Percentiles rank a stretch among this genome's conserved stretches.
Conservation (phyloP, 2,888 invertebrate species). For the Sphaerophoria rueppellii region DNA sequence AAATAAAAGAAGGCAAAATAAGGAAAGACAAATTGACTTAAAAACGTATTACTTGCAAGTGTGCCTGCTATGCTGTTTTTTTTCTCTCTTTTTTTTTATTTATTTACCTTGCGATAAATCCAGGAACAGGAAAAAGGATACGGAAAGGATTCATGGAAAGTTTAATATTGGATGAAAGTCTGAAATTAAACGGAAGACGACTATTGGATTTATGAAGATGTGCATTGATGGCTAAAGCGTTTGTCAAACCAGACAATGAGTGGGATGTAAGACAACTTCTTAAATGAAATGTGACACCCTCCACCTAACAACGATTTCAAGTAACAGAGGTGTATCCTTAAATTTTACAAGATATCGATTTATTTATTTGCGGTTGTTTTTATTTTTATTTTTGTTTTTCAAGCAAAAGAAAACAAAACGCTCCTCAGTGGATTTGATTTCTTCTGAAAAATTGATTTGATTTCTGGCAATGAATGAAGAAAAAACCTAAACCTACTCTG, state of each 20-base stretch:
- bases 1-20: background rate
- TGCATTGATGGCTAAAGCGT: background rate
- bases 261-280: too few relatives aligned
- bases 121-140: background rate
- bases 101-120: background rate
- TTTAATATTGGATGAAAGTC: too few relatives aligned
- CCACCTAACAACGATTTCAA: too few relatives aligned
- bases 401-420: constrained; percentile 1
- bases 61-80: background rate
- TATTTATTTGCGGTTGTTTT: too few relatives aligned
- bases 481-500: background rate
- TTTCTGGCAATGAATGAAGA: background rate
- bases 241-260: background rate
- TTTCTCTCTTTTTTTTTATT: background rate
- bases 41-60: constrained; percentile 1
- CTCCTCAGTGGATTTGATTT: constrained; percentile 21
- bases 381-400: too few relatives aligned
- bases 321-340: too few relatives aligned
- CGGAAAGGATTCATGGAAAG: background rate
- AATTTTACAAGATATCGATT: too few relatives aligned
- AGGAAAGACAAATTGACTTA: constrained; percentile 15
- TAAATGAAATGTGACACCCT: too few relatives aligned
- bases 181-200: background rate
- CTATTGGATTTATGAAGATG: background rate
- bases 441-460: constrained; percentile 35